Percentiles rank a stretch among this genome's conserved stretches.
phyloP scores from a whole-genome alignment of 2,888 invertebrate species.

The Proisotoma minuta region DNA sequence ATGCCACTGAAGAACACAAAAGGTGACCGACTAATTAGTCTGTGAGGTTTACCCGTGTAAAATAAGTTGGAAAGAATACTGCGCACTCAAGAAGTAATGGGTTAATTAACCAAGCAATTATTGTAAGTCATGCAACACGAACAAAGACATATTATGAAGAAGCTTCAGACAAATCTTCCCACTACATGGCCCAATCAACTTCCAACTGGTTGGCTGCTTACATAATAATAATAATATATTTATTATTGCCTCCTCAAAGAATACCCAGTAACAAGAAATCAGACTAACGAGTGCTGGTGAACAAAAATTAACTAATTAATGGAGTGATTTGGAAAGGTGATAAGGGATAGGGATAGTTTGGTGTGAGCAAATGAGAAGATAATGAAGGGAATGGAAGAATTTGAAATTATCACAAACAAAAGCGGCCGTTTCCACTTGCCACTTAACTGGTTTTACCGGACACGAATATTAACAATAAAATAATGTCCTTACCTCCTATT shows the following conservation, averaged over 20 bases:
- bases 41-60: constrained; percentile 19
- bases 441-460: too few species aligned
- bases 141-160: neutral
- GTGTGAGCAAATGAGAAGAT: neutral
- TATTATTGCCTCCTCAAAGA: neutral
- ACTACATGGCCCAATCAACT: too few species aligned
- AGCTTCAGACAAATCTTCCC: neutral
- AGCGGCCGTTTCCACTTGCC: constrained; percentile 49
- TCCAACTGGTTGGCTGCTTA: too few species aligned
- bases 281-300: neutral
- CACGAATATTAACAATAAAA: too few species aligned
- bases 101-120: constrained; percentile 48
- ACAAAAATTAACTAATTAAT: constrained; percentile 18
- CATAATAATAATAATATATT: neutral
- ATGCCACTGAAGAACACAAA: constrained; percentile 21
- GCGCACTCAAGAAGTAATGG: constrained; percentile 38
- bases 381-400: neutral
- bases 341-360: neutral
- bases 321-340: constrained; percentile 13
- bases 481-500: constrained; percentile 96
- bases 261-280: too few species aligned
- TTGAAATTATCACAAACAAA: constrained; percentile 1
- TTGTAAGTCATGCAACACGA: constrained; percentile 43
- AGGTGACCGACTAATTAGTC: constrained; percentile 42
- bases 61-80: too few species aligned